Conservation (phyloP, 2,797 vertebrate species). For the Luscinia luscinia region DNA sequence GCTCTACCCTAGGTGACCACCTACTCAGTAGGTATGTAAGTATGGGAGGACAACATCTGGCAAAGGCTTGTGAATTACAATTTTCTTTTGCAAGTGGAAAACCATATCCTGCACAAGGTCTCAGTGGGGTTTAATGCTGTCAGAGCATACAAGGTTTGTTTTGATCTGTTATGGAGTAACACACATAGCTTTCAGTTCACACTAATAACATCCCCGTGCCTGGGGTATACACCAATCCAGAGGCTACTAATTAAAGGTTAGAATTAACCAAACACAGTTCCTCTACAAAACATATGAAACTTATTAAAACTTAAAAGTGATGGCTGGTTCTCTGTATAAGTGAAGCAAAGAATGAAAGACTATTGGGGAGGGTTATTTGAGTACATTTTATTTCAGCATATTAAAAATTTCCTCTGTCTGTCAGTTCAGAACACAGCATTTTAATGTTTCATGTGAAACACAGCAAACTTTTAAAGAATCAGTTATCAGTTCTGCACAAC, state of each 20-base stretch:
- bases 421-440: slow-evolving; percentile 55
- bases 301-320: slow-evolving; percentile 80
- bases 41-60: slow-evolving; percentile 76
- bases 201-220: slow-evolving; percentile 79
- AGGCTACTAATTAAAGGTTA: slow-evolving; percentile 81
- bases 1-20: slow-evolving; percentile 69
- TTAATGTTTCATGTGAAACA: slow-evolving; percentile 63
- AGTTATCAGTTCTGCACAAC: neutral
- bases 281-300: slow-evolving; percentile 77
- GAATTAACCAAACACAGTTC: slow-evolving; percentile 79
- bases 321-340: slow-evolving; percentile 64
- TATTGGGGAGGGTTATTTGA: slow-evolving; percentile 62
- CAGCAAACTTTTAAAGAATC: slow-evolving; percentile 45
- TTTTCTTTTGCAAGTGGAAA: slow-evolving; percentile 83
- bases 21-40: slow-evolving; percentile 70
- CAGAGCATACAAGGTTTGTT: slow-evolving; percentile 79
- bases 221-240: slow-evolving; percentile 75
- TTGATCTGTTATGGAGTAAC: slow-evolving; percentile 80
- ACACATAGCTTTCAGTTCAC: slow-evolving; percentile 77
- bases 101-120: slow-evolving; percentile 79
- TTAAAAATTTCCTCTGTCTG: slow-evolving; percentile 69
- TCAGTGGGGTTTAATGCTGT: slow-evolving; percentile 77
- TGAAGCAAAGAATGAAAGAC: slow-evolving; percentile 60
- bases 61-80: slow-evolving; percentile 78
- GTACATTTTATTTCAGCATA: slow-evolving; percentile 66